A percentile compares a stretch with the other conserved stretches of the same genome.
Evolutionary conservation across 2,888 invertebrate genomes (phyloP).

Genomic region (Hesperia comma): DNA sequence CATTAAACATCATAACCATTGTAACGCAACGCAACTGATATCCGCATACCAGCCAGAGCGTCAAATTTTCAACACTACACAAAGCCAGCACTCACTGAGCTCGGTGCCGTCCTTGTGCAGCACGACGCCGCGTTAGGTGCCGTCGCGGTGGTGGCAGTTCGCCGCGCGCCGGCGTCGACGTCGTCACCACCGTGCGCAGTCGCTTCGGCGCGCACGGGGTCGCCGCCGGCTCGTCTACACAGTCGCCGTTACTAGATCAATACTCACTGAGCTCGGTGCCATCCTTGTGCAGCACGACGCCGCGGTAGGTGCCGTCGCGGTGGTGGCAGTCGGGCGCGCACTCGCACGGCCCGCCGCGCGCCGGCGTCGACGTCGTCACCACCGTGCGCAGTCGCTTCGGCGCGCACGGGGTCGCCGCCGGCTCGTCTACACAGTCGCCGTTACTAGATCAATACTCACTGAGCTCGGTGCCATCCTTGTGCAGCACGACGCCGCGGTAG

Average conservation of each 20-base stretch:
- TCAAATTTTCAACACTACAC: too few relatives aligned
- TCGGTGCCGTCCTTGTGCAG: conserved; percentile 75
- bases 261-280: conserved; percentile 75
- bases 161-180: conserved; percentile 68
- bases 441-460: too few relatives aligned
- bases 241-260: too few relatives aligned
- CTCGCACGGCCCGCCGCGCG: conserved; percentile 49
- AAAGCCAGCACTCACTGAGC: conserved; percentile 68
- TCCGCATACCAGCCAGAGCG: too few relatives aligned
- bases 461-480: conserved; percentile 76
- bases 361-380: conserved; percentile 74
- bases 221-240: conserved; percentile 64
- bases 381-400: conserved; percentile 58
- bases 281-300: conserved; percentile 69
- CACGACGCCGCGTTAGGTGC: conserved; percentile 73
- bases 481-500: conserved; percentile 70
- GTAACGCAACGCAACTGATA: too few relatives aligned
- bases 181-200: conserved; percentile 61
- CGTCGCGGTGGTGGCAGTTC: conserved; percentile 59
- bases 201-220: conserved; percentile 61
- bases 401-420: conserved; percentile 62
- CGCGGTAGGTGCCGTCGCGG: conserved; percentile 75
- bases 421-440: too few relatives aligned
- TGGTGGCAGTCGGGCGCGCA: too few relatives aligned
- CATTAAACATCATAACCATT: too few relatives aligned